Evolutionary conservation across 2,797 vertebrate species (phyloP).

Genomic region (Squalus acanthias): DNA sequence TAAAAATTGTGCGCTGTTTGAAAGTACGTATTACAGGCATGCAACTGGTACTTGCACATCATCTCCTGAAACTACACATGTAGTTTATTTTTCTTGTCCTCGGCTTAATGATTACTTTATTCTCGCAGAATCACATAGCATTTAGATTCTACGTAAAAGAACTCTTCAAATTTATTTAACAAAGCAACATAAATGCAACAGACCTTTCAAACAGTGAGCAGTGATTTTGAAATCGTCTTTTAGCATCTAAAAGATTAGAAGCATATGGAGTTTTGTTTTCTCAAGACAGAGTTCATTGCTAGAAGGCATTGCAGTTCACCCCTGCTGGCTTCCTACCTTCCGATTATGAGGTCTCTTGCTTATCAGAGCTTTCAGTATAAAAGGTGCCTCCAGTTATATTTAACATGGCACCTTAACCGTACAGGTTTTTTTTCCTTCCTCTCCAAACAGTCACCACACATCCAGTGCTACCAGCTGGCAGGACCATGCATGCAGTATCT

Average conservation of each 20-base stretch:
- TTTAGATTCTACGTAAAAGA: neutral
- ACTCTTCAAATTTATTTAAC: neutral
- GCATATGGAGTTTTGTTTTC: neutral
- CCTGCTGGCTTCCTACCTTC: conserved; percentile 8
- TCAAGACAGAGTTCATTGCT: neutral
- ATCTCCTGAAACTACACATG: neutral
- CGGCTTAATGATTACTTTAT: neutral
- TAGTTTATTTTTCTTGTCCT: neutral
- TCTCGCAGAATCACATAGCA: neutral
- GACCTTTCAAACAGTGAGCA: neutral
- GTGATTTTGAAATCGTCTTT: neutral
- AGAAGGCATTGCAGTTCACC: neutral
- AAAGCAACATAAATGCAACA: neutral
- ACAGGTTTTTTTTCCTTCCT: neutral
- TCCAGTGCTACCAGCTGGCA: neutral
- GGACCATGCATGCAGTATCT: neutral
- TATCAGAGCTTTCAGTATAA: neutral
- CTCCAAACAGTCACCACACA: neutral
- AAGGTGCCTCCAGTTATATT: conserved; percentile 22
- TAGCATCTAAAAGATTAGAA: neutral
- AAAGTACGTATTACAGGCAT: neutral
- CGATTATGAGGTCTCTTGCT: neutral
- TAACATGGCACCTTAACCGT: neutral
- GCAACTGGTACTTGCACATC: neutral
- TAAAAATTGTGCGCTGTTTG: neutral